These are phyloP conservation scores for Caenorhabditis doughertyi DNA, from an alignment of 2,888 invertebrate species.

Conservation along the genomic window DNA sequence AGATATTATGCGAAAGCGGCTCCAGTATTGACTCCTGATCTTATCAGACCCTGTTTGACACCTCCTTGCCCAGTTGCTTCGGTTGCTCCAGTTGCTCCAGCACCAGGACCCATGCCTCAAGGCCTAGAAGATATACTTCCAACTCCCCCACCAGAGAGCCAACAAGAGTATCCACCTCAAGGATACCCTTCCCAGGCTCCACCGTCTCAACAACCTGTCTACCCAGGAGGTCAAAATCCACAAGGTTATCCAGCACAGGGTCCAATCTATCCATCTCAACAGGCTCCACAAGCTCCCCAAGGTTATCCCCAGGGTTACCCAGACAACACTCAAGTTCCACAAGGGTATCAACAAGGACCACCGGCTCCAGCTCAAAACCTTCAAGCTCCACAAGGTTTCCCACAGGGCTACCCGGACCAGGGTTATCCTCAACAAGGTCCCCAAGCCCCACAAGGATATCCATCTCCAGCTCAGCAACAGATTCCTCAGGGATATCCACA, in stretches of 20 bases:
- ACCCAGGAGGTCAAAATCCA: slow-evolving; percentile 43
- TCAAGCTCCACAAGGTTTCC: slow-evolving; percentile 2
- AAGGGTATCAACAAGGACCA: slow-evolving; percentile 33
- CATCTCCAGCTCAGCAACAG: slow-evolving; percentile 15
- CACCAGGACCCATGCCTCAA: slow-evolving; percentile 29
- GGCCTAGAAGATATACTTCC: slow-evolving; percentile 33
- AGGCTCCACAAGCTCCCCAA: slow-evolving; percentile 3
- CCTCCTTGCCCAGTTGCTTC: slow-evolving; percentile 52
- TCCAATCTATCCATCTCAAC: slow-evolving; percentile 14
- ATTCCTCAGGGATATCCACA: slow-evolving; percentile 5
- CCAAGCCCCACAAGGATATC: slow-evolving; percentile 26
- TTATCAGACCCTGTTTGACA: slow-evolving; percentile 37
- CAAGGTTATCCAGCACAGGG: slow-evolving; percentile 43
- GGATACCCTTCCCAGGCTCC: slow-evolving; percentile 12
- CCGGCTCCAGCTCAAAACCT: neutral
- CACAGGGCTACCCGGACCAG: slow-evolving; percentile 7
- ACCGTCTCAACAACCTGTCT: slow-evolving; percentile 18
- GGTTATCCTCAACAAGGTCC: slow-evolving; percentile 28
- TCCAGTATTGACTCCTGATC: slow-evolving; percentile 54
- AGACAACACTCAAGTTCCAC: neutral
- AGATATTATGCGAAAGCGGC: slow-evolving; percentile 62
- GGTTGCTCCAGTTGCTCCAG: slow-evolving; percentile 17
- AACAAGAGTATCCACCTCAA: slow-evolving; percentile 25
- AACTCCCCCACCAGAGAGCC: slow-evolving; percentile 57
- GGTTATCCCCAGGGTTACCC: slow-evolving; percentile 1